Evolutionary conservation across 1,140 invertebrate species (phyloP).

Genomic region (Eumeta japonica): DNA sequence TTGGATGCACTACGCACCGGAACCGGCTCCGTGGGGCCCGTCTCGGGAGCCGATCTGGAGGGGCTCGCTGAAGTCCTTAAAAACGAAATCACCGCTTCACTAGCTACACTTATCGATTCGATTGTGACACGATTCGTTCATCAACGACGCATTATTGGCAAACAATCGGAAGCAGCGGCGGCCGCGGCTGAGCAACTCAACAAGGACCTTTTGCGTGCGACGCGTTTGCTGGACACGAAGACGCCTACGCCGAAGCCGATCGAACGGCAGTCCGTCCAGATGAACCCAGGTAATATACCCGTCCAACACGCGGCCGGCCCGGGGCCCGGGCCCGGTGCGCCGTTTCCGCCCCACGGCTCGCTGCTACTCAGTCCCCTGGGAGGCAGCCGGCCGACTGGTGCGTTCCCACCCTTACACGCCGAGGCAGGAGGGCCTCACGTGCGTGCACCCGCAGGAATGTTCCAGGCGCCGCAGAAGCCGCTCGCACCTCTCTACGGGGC

Average conservation of each 20-base stretch:
- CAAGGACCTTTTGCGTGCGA: conserved; percentile 76
- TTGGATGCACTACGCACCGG: conserved; percentile 65
- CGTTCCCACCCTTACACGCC: conserved; percentile 47
- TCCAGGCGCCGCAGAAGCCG: conserved; percentile 75
- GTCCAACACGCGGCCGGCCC: conserved; percentile 38
- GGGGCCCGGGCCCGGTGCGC: conserved; percentile 36
- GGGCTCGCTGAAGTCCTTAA: conserved; percentile 86
- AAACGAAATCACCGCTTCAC: conserved; percentile 81
- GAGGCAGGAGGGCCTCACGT: conserved; percentile 62
- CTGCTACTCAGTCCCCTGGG: conserved; percentile 53
- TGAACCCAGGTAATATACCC: conserved; percentile 60
- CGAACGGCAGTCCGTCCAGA: conserved; percentile 63
- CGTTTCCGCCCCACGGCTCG: conserved; percentile 41
- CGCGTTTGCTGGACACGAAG: conserved; percentile 78
- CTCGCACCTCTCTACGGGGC: conserved; percentile 65
- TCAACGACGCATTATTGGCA: conserved; percentile 71
- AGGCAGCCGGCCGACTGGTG: conserved; percentile 56
- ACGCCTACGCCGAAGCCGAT: conserved; percentile 78
- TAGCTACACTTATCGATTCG: conserved; percentile 84
- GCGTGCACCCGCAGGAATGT: conserved; percentile 72
- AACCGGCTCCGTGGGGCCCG: conserved; percentile 60
- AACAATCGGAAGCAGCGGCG: conserved; percentile 72
- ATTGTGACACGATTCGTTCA: conserved; percentile 83
- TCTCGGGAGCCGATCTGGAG: conserved; percentile 77
- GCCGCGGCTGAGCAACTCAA: conserved; percentile 77